Conservation (phyloP, 2,113 vertebrate genomes). For the Tinamus guttatus region DNA sequence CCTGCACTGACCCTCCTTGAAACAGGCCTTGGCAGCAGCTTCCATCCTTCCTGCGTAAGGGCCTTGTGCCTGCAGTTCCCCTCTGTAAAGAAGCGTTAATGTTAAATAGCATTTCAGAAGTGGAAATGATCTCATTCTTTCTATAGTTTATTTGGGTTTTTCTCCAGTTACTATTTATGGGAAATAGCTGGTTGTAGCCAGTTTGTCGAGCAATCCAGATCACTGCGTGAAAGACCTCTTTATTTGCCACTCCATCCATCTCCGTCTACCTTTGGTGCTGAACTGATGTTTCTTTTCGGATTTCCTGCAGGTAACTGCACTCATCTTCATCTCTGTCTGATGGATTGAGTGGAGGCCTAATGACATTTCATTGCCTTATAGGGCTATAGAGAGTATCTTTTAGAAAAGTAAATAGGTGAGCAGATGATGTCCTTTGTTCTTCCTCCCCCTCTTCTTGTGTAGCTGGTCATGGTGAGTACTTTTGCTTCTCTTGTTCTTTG, state of each 20-base stretch:
- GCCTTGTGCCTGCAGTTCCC: neutral
- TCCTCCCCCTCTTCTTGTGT: neutral
- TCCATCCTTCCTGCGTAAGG: neutral
- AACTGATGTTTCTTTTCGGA: neutral
- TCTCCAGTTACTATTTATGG: slow-evolving; percentile 35
- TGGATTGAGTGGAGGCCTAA: neutral
- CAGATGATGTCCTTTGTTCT: neutral
- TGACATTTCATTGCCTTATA: neutral
- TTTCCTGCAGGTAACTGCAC: neutral
- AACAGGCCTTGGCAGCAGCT: neutral
- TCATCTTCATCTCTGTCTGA: neutral
- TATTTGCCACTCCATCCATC: neutral
- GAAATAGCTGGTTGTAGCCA: neutral
- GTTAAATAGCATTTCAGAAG: slow-evolving; percentile 18
- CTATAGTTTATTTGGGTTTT: slow-evolving; percentile 36
- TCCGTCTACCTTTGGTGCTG: neutral
- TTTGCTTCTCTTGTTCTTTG: neutral
- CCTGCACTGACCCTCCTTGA: neutral
- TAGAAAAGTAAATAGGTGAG: neutral
- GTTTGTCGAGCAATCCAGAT: neutral
- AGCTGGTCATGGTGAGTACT: neutral
- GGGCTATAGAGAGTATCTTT: neutral
- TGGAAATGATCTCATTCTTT: slow-evolving; percentile 58
- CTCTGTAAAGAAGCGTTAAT: neutral
- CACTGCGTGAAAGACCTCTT: neutral